Base-by-base conservation (phyloP, 2,113 vertebrate species). In the Paracyprichromis sp. region DNA sequence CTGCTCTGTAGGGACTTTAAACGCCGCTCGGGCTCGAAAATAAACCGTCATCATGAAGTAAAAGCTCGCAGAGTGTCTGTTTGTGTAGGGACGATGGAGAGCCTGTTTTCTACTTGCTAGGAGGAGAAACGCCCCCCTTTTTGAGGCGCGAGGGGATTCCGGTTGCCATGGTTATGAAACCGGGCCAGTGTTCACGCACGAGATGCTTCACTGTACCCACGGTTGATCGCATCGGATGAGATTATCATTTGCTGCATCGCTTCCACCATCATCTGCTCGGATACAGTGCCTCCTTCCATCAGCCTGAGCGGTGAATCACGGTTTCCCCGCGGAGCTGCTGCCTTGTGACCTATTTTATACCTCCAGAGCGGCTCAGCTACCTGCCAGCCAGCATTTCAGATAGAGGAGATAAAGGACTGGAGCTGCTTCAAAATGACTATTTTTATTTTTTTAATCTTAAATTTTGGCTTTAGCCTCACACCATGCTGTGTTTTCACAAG, bases 121-220 rank as follows among this genome's bases (percentile, higher is more conserved):
- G 9, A 50, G 50, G 40, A 54, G 91, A 17, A 88, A 95, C 94
- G 93, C 93, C 94, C 92, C 90, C 90, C 69, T 40, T 31, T 40
- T 76, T 45, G 43, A 19, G 31, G 81, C 84, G 84, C 56, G 85
- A 89, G 90, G 90, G 92, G 83, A 91, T 89, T 91, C 90, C 91
- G 94, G 94, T 96, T 95, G 90, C 92, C 88, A 95, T 94, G 92
- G 94, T 83, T 82, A 95, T 86, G 86, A 92, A 93, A 92, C 83
- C 86, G 79, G 93, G 88, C 85, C 89, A 90, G 53, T 8, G 13
- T 80, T 87, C 88, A 84, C 43, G 84, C 90, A 78, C 9, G 85
- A 91, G 89, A 94, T 91, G 92, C 82, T 92, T 3, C 17, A n/a
- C 85, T 82, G 87, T 79, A 85, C 36, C 90, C 79, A 45, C 24